Evolutionary conservation across 2,888 invertebrate genomes (phyloP).

Genomic region (Busseola fusca): DNA sequence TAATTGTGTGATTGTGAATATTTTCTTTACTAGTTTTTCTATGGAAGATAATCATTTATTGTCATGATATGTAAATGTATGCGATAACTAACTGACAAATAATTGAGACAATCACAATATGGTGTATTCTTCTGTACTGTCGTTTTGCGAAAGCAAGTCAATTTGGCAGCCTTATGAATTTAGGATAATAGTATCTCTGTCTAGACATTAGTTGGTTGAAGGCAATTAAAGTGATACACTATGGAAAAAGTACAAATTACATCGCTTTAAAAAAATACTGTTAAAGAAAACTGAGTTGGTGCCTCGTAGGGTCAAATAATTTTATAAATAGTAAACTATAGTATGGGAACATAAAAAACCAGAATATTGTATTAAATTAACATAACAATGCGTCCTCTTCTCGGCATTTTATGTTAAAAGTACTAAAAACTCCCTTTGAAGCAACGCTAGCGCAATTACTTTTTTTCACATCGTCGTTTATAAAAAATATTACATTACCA

Average conservation of each 20-base stretch:
- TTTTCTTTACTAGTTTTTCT: background rate
- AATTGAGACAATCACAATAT: background rate
- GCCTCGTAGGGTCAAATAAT: background rate
- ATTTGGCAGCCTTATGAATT: background rate
- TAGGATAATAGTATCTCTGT: too few relatives aligned
- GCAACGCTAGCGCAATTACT: conserved; percentile 39
- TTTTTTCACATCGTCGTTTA: conserved; percentile 45
- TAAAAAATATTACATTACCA: conserved; percentile 47
- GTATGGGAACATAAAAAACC: background rate
- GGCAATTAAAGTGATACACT: too few relatives aligned
- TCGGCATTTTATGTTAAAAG: conserved; percentile 21
- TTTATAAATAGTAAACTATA: background rate
- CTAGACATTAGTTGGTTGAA: background rate
- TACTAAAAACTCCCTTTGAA: conserved; percentile 24
- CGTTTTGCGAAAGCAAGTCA: background rate
- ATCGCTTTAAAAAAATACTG: background rate
- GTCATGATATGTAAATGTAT: background rate
- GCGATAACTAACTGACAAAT: background rate
- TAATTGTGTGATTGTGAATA: background rate
- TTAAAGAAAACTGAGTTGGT: background rate
- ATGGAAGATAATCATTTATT: background rate
- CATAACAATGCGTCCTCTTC: background rate
- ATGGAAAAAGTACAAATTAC: too few relatives aligned
- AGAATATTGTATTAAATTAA: background rate
- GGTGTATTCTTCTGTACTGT: too few relatives aligned